phyloP scores from a whole-genome alignment of 2,113 vertebrate genomes.

The Sigmodon hispidus region DNA sequence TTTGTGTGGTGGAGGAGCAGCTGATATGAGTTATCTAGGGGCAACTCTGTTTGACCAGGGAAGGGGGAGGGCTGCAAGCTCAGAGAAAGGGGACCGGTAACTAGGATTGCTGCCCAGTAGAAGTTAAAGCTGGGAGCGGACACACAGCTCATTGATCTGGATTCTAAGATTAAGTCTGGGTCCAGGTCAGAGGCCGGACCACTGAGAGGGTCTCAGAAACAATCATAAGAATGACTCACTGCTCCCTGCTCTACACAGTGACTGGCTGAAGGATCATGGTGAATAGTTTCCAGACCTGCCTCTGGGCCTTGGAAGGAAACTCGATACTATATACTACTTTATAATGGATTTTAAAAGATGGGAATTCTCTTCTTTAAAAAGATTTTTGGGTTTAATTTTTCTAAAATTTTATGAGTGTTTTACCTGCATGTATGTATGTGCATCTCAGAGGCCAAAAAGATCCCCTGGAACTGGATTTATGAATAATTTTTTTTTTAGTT shows the following conservation, averaged over 20 bases:
- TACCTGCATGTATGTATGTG: not conserved
- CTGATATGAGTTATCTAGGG: slow-evolving; percentile 46
- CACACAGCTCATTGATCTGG: not conserved
- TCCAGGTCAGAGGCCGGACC: not conserved
- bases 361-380: not conserved
- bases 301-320: not conserved
- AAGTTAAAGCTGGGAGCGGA: not conserved
- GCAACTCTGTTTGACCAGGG: no score
- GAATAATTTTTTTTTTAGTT: no score
- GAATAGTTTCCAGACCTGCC: slow-evolving; percentile 21
- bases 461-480: not conserved
- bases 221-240: not conserved
- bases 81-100: slow-evolving; percentile 8
- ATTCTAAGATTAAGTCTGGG: slow-evolving; percentile 27
- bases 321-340: not conserved
- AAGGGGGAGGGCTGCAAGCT: not conserved
- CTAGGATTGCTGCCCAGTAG: not conserved
- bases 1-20: slow-evolving; percentile 10
- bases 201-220: not conserved
- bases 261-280: not conserved
- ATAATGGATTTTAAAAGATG: not conserved
- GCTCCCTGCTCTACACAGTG: not conserved
- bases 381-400: not conserved
- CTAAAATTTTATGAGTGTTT: no score
- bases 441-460: not conserved